Conservation (phyloP, 2,888 invertebrate species). For the Apamea epomidion region DNA sequence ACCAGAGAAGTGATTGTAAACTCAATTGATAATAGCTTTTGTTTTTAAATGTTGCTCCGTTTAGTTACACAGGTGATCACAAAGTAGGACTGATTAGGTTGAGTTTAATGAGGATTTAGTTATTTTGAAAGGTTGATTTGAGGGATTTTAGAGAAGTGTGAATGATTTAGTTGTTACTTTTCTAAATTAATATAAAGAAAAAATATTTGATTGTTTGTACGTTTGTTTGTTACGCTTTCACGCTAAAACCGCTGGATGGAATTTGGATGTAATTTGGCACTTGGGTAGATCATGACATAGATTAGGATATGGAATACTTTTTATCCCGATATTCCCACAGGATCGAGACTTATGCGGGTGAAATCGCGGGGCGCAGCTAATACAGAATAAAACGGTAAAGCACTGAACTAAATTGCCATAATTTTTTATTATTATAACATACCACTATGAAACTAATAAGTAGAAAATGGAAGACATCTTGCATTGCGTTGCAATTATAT, state of each 20-base stretch:
- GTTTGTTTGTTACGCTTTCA: no score
- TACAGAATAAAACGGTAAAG: background rate
- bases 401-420: background rate
- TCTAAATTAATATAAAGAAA: no score
- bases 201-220: no score
- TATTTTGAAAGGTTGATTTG: background rate
- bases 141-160: background rate
- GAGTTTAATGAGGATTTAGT: background rate
- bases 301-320: no score
- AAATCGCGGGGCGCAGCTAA: no score
- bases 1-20: slow-evolving; percentile 38
- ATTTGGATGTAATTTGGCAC: no score
- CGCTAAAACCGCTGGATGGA: no score
- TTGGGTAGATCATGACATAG: no score
- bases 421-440: background rate
- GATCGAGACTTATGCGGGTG: no score
- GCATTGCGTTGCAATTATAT: background rate
- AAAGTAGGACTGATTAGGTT: background rate
- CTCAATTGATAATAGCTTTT: slow-evolving; percentile 16
- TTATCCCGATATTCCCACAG: no score
- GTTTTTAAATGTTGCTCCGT: background rate
- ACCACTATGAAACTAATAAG: background rate
- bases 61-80: background rate
- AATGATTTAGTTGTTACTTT: background rate
- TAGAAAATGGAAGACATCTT: background rate